These are phyloP conservation scores for Diarsia mendica DNA, from an alignment of 2,888 invertebrate species.

Conservation along the genomic window DNA sequence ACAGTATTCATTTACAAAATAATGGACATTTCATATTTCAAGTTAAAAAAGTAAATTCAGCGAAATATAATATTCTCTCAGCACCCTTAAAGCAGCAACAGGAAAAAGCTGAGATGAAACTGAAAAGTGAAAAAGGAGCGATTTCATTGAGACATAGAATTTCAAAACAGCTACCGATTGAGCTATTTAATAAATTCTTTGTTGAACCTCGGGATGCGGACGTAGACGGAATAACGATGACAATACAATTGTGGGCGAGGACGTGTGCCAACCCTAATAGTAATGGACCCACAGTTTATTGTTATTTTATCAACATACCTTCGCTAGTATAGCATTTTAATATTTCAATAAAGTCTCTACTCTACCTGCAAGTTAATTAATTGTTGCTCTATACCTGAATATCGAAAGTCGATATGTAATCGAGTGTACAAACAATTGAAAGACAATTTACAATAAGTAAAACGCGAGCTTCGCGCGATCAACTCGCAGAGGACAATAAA, in stretches of 20 bases:
- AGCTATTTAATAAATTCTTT: slow-evolving; percentile 66
- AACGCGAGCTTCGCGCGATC: slow-evolving; percentile 67
- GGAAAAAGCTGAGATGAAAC: slow-evolving; percentile 27
- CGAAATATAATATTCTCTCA: slow-evolving; percentile 18
- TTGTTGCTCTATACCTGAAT: slow-evolving; percentile 39
- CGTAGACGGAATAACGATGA: slow-evolving; percentile 63
- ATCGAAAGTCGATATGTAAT: slow-evolving; percentile 46
- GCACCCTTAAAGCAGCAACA: slow-evolving; percentile 20
- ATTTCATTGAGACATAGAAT: slow-evolving; percentile 53
- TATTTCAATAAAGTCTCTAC: slow-evolving; percentile 25
- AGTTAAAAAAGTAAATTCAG: neutral
- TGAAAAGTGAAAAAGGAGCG: slow-evolving; percentile 39
- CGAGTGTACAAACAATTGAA: slow-evolving; percentile 56
- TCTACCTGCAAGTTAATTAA: slow-evolving; percentile 18
- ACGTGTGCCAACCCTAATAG: slow-evolving; percentile 62
- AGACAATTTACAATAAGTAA: slow-evolving; percentile 71
- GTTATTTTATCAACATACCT: slow-evolving; percentile 60
- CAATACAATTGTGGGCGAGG: slow-evolving; percentile 62
- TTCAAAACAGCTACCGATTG: slow-evolving; percentile 64
- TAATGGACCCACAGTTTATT: slow-evolving; percentile 56
- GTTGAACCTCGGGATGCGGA: slow-evolving; percentile 61
- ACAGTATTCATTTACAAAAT: slow-evolving; percentile 17
- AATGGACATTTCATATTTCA: slow-evolving; percentile 2
- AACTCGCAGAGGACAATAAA: slow-evolving; percentile 70
- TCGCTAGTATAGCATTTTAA: slow-evolving; percentile 39